Evolutionary conservation across 2,797 vertebrate species (phyloP).

Genomic region (Zenarchopterus dispar): DNA sequence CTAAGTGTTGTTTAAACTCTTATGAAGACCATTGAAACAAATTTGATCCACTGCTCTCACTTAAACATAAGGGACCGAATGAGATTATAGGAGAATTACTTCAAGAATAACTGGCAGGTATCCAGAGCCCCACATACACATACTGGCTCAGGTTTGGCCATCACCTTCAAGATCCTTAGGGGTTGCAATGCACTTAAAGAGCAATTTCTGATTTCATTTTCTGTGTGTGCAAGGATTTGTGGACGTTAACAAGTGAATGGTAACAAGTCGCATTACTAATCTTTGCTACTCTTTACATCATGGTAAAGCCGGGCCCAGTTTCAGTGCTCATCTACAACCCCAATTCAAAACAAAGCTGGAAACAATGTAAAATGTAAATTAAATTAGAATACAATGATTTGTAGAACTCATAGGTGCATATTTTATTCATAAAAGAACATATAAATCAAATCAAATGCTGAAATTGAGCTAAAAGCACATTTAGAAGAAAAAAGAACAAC

Average conservation of each 20-base stretch:
- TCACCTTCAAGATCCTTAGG: constrained; percentile 49
- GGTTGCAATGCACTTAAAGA: background rate
- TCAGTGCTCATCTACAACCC: no score
- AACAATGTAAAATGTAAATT: no score
- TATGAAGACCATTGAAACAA: constrained; percentile 40
- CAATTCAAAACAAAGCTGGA: no score
- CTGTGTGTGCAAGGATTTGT: background rate
- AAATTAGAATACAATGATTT: no score
- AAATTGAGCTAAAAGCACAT: no score
- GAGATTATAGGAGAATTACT: constrained; percentile 39
- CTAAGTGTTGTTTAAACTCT: constrained; percentile 17
- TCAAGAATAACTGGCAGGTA: constrained; percentile 52
- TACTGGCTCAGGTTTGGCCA: constrained; percentile 21
- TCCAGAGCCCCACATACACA: constrained; percentile 35
- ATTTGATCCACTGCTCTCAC: constrained; percentile 22
- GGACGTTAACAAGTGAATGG: background rate
- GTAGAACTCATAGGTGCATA: no score
- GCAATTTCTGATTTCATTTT: background rate
- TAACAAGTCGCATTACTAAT: no score
- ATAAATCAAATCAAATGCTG: no score
- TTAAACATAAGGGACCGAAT: constrained; percentile 35
- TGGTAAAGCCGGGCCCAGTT: background rate
- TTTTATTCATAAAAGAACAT: no score
- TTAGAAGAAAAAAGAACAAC: no score
- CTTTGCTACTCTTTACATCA: background rate